These are phyloP conservation scores for Zaprionus bogoriensis DNA, from an alignment of 2,888 invertebrate genomes.

Conservation along the genomic window DNA sequence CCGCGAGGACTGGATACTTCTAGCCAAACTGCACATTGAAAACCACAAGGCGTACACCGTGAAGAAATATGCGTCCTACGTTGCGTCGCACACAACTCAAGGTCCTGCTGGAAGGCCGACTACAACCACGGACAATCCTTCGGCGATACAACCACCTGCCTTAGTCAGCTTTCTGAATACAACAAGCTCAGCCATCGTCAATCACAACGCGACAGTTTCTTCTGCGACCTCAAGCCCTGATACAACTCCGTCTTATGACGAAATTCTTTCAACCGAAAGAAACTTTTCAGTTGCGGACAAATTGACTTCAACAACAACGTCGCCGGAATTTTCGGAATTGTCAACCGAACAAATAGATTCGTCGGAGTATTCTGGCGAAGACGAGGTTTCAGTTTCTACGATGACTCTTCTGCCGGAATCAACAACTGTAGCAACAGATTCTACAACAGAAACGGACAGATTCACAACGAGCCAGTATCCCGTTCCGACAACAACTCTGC, in stretches of 20 bases:
- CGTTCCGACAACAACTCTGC: background rate
- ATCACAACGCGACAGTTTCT: background rate
- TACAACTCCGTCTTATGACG: constrained; percentile 29
- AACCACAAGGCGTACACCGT: constrained; percentile 48
- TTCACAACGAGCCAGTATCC: background rate
- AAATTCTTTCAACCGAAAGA: background rate
- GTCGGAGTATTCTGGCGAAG: background rate
- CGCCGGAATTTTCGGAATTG: background rate
- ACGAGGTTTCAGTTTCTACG: background rate
- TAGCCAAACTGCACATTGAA: constrained; percentile 48
- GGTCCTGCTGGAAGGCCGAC: background rate
- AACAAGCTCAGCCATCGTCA: background rate
- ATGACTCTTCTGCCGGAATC: background rate
- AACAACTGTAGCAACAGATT: background rate
- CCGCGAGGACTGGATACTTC: constrained; percentile 53
- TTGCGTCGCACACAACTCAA: constrained; percentile 22
- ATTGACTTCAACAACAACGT: too few relatives aligned
- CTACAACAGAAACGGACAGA: background rate
- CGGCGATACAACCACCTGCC: background rate
- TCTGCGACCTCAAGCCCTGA: background rate
- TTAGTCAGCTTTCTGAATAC: background rate
- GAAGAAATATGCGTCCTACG: constrained; percentile 58
- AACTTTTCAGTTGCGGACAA: background rate
- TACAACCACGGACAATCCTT: too few relatives aligned
- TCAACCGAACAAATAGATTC: background rate